Evolutionary conservation across 2,113 vertebrate genomes (phyloP).

Genomic region (Syngnathus typhle): DNA sequence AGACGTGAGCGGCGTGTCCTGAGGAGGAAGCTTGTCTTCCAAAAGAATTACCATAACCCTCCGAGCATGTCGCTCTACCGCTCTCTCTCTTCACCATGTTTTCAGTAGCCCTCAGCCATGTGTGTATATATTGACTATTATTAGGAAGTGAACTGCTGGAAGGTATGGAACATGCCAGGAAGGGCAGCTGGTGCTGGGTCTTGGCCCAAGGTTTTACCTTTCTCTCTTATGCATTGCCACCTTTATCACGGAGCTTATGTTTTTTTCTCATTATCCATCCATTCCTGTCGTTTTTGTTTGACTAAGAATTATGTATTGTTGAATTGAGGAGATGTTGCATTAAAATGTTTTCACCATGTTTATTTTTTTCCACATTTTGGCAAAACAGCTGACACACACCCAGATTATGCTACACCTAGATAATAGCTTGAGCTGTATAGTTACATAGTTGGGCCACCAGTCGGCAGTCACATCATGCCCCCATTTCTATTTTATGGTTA

Average conservation of each 20-base stretch:
- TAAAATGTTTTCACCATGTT: too few relatives aligned
- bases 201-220: slow-evolving; percentile 34
- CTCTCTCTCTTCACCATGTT: slow-evolving; percentile 39
- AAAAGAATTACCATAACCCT: slow-evolving; percentile 59
- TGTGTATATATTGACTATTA: slow-evolving; percentile 63
- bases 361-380: background rate
- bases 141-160: slow-evolving; percentile 61
- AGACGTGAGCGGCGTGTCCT: slow-evolving; percentile 44
- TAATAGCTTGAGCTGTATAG: too few relatives aligned
- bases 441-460: too few relatives aligned
- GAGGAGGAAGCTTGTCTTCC: slow-evolving; percentile 54
- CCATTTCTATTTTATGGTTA: too few relatives aligned
- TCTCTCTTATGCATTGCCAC: slow-evolving; percentile 2
- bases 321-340: too few relatives aligned
- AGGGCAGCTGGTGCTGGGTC: slow-evolving; percentile 51
- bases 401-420: too few relatives aligned
- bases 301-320: too few relatives aligned
- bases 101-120: slow-evolving; percentile 48
- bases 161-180: slow-evolving; percentile 62
- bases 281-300: background rate
- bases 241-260: background rate
- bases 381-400: too few relatives aligned
- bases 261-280: background rate
- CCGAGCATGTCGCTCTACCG: slow-evolving; percentile 40
- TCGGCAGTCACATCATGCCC: too few relatives aligned